These are phyloP conservation scores for Rapana venosa DNA, from an alignment of 2,888 invertebrate genomes.

Conservation along the genomic window DNA sequence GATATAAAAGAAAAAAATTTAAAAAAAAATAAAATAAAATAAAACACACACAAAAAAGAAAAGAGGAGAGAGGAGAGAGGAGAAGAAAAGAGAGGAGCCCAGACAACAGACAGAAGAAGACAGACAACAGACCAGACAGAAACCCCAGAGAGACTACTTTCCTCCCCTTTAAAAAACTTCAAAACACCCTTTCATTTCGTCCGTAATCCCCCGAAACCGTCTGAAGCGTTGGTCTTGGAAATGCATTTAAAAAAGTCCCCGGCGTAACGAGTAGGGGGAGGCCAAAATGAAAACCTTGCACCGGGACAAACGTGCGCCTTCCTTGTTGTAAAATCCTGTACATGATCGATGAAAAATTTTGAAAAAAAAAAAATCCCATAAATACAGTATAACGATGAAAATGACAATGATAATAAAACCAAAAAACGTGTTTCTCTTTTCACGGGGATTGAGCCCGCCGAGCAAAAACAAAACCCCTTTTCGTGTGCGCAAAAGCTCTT, in stretches of 20 bases:
- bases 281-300: conserved; percentile 59
- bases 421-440: no score
- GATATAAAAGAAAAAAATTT: no score
- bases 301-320: conserved; percentile 57
- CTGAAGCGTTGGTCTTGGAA: conserved; percentile 36
- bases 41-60: not conserved
- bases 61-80: not conserved
- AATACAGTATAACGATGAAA: no score
- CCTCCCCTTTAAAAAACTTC: not conserved
- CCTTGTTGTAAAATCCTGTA: conserved; percentile 36
- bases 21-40: no score
- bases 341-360: not conserved
- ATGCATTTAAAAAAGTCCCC: conserved; percentile 58
- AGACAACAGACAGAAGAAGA: not conserved
- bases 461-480: no score
- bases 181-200: not conserved
- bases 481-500: no score
- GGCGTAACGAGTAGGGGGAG: conserved; percentile 54
- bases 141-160: not conserved
- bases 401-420: no score
- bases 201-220: not conserved
- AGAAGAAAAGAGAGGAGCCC: not conserved
- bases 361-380: no score
- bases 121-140: no score
- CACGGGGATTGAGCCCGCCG: no score